Base-by-base conservation (phyloP, 2,888 invertebrate genomes). In the Calameuta idolon region DNA sequence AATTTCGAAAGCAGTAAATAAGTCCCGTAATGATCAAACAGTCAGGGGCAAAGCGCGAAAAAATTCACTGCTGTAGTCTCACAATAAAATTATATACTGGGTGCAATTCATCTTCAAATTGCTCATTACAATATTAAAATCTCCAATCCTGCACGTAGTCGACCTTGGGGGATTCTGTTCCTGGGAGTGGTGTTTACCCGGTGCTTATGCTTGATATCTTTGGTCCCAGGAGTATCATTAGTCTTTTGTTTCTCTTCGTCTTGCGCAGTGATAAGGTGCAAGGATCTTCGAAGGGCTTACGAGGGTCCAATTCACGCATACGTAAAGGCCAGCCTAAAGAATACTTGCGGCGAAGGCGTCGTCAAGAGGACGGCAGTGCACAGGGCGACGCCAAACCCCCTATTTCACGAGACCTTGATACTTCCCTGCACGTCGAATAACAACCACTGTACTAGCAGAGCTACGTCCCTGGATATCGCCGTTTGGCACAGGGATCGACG, bases 401-500 rank as follows among this genome's bases (percentile, higher is more conserved):
- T 94, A 87, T 97, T 97, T 91, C 95, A 97, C 92, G 95, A 97
- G 88, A 95, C 95, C 83, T 94, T 97, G 87, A 94, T 94, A 85
- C 94, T 97, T 84, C 95, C 95, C 90, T 95, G 76, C 92, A 93
- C 31, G 89, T 92, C 30, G 92, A 86, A 85, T 85, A 84, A 87
- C 85, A 85, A 85, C 79, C 88, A 89, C 85, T 89, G 85, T 77
- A 84, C 85, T 81, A 85, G 82, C 77, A 85, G 82, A 77, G 92
- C 94, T 75, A 94, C 94, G 86, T 93, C 94, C 90, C 93, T 96
- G 73, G 94, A 96, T 86, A 93, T 97, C 85, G 96, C 97, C 73
- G 96, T 97, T 74, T 97, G 97, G 97, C 97, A 97, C 90, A 93
- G 97, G 84, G 96, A 97, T 92, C 94, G 96, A 85, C 95, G 94